phyloP scores from a whole-genome alignment of 2,797 vertebrate species.

The Melanogrammus aeglefinus region DNA sequence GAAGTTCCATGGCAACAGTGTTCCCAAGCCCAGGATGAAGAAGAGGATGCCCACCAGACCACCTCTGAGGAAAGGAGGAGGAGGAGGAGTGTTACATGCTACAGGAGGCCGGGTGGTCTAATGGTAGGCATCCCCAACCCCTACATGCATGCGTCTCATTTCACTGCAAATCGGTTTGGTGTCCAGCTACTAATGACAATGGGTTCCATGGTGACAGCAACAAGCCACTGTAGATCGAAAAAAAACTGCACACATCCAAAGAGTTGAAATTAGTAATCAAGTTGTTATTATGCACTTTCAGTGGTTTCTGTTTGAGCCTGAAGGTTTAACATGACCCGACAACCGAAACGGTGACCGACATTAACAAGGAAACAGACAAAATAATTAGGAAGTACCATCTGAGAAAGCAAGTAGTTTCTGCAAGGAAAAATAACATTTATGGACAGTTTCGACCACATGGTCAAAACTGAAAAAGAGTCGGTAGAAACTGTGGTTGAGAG shows the following conservation, averaged over 20 bases:
- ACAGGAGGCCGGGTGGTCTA: background rate
- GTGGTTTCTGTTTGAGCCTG: too few relatives aligned
- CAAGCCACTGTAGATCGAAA: background rate
- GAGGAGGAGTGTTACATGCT: background rate
- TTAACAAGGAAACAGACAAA: too few relatives aligned
- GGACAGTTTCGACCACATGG: background rate
- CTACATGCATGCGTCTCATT: background rate
- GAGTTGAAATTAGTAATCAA: too few relatives aligned
- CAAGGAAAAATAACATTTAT: too few relatives aligned
- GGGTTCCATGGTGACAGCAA: background rate
- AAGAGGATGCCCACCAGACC: conserved; percentile 75
- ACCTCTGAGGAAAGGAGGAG: conserved; percentile 47
- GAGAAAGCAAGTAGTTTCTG: background rate
- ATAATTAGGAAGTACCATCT: too few relatives aligned
- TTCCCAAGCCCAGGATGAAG: conserved; percentile 87
- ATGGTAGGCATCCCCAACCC: background rate
- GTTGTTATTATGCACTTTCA: too few relatives aligned
- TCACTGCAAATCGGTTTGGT: too few relatives aligned
- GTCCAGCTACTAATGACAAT: too few relatives aligned
- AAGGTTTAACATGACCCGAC: too few relatives aligned
- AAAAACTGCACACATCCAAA: too few relatives aligned
- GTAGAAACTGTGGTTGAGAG: conserved; percentile 9
- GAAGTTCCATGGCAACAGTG: conserved; percentile 90
- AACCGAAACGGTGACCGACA: too few relatives aligned
- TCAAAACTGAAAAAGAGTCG: background rate